Percentiles rank a stretch among this genome's conserved stretches.
Evolutionary conservation across 2,888 invertebrate species (phyloP).

Genomic region (Tipula unca): DNA sequence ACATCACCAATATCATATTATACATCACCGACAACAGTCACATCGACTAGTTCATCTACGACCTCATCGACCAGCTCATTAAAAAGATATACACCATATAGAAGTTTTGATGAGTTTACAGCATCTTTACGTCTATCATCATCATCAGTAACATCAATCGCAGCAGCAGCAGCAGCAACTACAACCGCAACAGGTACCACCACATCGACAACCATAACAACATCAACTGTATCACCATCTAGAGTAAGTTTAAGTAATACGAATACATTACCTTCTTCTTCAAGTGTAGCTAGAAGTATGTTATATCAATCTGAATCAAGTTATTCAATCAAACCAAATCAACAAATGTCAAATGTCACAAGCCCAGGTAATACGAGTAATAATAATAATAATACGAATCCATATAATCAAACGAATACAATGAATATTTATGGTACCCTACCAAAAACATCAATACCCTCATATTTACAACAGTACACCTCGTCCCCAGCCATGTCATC

Average conservation of each 20-base stretch:
- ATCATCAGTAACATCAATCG: conserved; percentile 26
- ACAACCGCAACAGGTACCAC: conserved; percentile 24
- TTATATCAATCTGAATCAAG: conserved; percentile 33
- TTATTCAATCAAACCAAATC: conserved; percentile 34
- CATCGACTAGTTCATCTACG: conserved; percentile 38
- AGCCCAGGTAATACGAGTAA: conserved; percentile 29
- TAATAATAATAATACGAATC: conserved; percentile 15
- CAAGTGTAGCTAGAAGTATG: conserved; percentile 30
- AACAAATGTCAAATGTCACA: conserved; percentile 30
- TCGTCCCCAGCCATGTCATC: conserved; percentile 29
- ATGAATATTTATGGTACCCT: conserved; percentile 41
- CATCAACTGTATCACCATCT: conserved; percentile 23
- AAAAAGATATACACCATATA: conserved; percentile 28
- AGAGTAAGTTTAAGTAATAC: conserved; percentile 24
- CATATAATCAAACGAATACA: conserved; percentile 18
- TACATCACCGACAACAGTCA: conserved; percentile 37
- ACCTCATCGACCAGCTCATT: conserved; percentile 29
- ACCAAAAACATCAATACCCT: conserved; percentile 33
- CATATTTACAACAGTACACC: conserved; percentile 19
- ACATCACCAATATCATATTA: conserved; percentile 32
- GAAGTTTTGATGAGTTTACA: conserved; percentile 8
- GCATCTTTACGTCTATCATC: conserved; percentile 22
- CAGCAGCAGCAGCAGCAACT: conserved; percentile 23
- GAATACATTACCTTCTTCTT: conserved; percentile 28
- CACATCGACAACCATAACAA: conserved; percentile 27